phyloP scores from a whole-genome alignment of 2,888 invertebrate species.

The Onthophagus sagittarius region DNA sequence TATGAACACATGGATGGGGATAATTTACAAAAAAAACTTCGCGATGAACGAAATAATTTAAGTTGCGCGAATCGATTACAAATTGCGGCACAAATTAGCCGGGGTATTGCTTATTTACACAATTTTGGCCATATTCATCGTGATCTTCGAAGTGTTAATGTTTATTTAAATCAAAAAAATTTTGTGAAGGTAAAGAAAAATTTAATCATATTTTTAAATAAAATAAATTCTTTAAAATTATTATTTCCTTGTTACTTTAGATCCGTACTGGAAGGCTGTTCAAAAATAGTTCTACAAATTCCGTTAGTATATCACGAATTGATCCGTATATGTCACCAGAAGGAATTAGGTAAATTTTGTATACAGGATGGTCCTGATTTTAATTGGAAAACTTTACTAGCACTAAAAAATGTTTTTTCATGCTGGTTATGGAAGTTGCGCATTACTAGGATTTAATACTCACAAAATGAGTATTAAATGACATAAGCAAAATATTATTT shows the following conservation, averaged over 20 bases:
- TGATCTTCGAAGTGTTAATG: neutral
- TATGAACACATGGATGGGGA: neutral
- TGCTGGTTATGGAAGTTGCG: no score
- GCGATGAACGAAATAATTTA: neutral
- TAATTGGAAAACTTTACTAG: no score
- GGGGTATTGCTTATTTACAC: slow-evolving; percentile 1
- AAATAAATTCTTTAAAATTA: neutral
- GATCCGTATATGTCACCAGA: slow-evolving; percentile 5
- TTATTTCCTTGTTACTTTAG: neutral
- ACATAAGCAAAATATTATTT: no score
- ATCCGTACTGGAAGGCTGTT: neutral
- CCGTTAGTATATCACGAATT: neutral
- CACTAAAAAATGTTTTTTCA: no score
- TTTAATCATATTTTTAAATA: no score
- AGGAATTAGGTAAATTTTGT: neutral
- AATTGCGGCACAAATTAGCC: neutral
- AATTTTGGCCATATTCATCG: neutral
- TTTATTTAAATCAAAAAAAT: neutral
- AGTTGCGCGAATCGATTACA: neutral
- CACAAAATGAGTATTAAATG: no score
- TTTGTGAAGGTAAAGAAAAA: neutral
- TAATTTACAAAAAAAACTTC: slow-evolving; percentile 5
- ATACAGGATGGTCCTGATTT: no score
- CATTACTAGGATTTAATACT: no score
- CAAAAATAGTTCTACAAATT: neutral